Conservation (phyloP, 1,140 invertebrate genomes). For the Chrysopa pallens region DNA sequence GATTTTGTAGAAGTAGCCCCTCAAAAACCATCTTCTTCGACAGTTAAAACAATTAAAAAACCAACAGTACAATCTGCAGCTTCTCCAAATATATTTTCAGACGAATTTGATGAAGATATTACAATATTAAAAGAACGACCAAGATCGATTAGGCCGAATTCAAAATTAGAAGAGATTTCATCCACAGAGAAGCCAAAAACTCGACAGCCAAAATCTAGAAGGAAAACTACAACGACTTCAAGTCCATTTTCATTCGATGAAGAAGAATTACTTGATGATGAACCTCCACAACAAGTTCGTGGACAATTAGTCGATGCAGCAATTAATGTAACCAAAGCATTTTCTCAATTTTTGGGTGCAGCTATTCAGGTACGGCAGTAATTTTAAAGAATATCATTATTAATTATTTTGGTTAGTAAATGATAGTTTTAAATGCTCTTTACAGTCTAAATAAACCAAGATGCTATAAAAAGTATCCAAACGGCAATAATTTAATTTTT, state of each 20-base stretch:
- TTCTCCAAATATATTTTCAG: neutral
- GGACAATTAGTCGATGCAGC: conserved; percentile 46
- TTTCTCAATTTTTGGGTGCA: conserved; percentile 52
- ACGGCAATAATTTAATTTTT: too few species aligned
- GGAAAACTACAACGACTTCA: conserved; percentile 11
- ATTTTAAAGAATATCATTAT: too few species aligned
- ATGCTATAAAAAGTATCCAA: too few species aligned
- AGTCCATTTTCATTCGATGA: neutral
- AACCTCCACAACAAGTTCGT: conserved; percentile 22
- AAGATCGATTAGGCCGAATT: neutral
- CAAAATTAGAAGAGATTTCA: neutral
- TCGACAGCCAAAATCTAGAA: conserved; percentile 13
- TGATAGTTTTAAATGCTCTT: too few species aligned
- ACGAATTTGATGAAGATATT: neutral
- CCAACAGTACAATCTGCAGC: neutral
- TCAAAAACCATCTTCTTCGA: neutral
- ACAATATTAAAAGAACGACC: too few species aligned
- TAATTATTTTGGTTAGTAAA: too few species aligned
- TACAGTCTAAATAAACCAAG: too few species aligned
- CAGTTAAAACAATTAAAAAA: neutral
- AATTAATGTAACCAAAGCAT: conserved; percentile 49
- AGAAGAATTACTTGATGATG: conserved; percentile 14
- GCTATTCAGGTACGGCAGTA: conserved; percentile 58
- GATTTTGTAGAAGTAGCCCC: neutral
- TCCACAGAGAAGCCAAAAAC: conserved; percentile 2